Percentiles rank a stretch among this genome's conserved stretches.
Conservation (phyloP, 2,113 vertebrate species). For the Grammomys surdaster region DNA sequence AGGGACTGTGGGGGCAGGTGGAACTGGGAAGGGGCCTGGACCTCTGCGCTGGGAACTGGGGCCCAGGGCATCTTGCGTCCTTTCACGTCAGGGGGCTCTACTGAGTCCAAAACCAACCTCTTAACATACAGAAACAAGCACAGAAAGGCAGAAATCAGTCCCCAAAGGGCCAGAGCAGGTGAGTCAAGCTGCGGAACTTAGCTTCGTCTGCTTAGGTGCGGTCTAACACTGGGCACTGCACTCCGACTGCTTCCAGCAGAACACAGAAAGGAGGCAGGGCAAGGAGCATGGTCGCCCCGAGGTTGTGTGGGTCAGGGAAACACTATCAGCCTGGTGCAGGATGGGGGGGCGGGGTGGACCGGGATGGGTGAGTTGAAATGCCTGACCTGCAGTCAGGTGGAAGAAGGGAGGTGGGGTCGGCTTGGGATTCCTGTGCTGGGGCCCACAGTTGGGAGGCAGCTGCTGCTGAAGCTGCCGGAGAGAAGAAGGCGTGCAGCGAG, state of each 20-base stretch:
- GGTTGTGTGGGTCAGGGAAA: background rate
- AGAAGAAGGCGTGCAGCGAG: background rate
- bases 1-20: conserved; percentile 68
- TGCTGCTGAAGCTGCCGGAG: background rate
- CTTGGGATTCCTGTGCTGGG: background rate
- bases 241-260: background rate
- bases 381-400: conserved; percentile 53
- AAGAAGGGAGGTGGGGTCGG: background rate
- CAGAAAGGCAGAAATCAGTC: background rate
- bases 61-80: background rate
- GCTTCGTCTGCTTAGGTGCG: background rate
- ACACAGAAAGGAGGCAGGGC: background rate
- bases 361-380: background rate
- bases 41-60: background rate
- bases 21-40: background rate
- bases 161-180: conserved; percentile 48
- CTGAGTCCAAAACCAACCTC: background rate
- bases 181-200: background rate
- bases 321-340: background rate
- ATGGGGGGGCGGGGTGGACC: background rate
- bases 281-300: background rate
- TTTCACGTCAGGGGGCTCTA: background rate
- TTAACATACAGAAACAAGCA: conserved; percentile 17
- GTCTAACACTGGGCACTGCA: background rate
- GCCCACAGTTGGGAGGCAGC: background rate